Evolutionary conservation across 2,113 vertebrate species (phyloP), one percentile per base, ranked within the genome.

Genomic region (Hepsetus odoe): DNA sequence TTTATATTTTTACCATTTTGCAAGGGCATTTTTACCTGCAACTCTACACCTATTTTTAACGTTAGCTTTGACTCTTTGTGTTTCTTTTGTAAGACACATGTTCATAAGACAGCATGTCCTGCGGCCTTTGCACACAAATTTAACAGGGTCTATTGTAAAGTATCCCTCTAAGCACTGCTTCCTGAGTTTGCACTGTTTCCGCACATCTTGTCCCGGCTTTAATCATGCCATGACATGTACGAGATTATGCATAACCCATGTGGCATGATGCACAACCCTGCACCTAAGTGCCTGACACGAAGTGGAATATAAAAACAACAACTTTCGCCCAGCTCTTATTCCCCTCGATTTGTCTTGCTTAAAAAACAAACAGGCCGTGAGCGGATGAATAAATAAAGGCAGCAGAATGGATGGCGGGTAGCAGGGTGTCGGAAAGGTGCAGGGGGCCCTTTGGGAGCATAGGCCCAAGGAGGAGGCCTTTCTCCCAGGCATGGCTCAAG

Each of bases 301-400:
- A 91, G 82, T 85, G 81, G 84, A 90, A 87, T 84, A 88, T 72
- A 90, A 86, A 86, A 88, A 88, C 86, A 85, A 85, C 86, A 80
- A 86, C 85, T 88, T 88, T 86, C 87, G 82, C 84, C 85, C 72
- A 38, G 84, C 85, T 90, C 92, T 92, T 91, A 91, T 92, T 90
- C 88, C 83, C 89, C 89, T 89, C 91, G 86, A 92, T 92, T 92
- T 90, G 88, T 92, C 91, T 91, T 92, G 90, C 88, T 92, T 92
- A 92, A 89, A 91, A 92, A 92, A 90, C 88, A 92, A 93, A 90
- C 85, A 86, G 87, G 83, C 86, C 56, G 83, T 88, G 90, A 91
- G 87, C 85, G 66, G 55, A 86, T 86, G 88, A 89, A 92, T 91
- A 90, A 91, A 92, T 91, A 82, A 83, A 79, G 72, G 62, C 79